These are phyloP conservation scores for Lasiommata megera DNA, from an alignment of 2,888 invertebrate species.

Conservation along the genomic window DNA sequence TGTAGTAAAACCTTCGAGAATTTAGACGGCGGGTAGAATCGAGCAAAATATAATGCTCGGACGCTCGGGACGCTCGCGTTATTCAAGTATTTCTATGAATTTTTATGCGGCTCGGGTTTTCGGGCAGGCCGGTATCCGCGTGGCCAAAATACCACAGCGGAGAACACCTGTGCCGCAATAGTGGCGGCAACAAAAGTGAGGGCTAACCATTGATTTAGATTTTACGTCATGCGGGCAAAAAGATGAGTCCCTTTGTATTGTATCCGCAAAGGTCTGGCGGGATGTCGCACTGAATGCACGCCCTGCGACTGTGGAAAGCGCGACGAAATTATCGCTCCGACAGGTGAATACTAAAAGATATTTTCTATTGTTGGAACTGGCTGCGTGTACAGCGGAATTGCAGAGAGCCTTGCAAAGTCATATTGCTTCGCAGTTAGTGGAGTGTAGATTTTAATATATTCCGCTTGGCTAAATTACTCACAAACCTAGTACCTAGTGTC, in stretches of 20 bases:
- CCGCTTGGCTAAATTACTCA: not conserved
- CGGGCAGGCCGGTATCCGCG: slow-evolving; percentile 38
- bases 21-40: slow-evolving; percentile 30
- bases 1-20: slow-evolving; percentile 32
- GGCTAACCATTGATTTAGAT: slow-evolving; percentile 78
- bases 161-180: slow-evolving; percentile 60
- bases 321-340: slow-evolving; percentile 61
- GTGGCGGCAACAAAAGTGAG: slow-evolving; percentile 76
- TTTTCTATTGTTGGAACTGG: slow-evolving; percentile 50
- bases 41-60: slow-evolving; percentile 29
- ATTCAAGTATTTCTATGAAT: slow-evolving; percentile 48
- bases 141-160: slow-evolving; percentile 53
- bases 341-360: slow-evolving; percentile 69
- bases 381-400: slow-evolving; percentile 41
- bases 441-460: slow-evolving; percentile 12
- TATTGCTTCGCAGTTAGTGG: slow-evolving; percentile 1
- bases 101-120: slow-evolving; percentile 54
- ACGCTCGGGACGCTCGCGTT: slow-evolving; percentile 35
- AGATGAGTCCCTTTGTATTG: slow-evolving; percentile 67
- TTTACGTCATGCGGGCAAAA: slow-evolving; percentile 64
- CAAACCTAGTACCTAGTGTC: too few relatives aligned
- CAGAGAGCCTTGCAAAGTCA: not conserved
- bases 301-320: slow-evolving; percentile 49
- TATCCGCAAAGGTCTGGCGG: slow-evolving; percentile 61
- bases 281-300: slow-evolving; percentile 54